Percentiles rank a stretch among this genome's conserved stretches.
These are phyloP conservation scores for Anarhynchus alexandrinus DNA, from an alignment of 2,113 vertebrate genomes.

Conservation along the genomic window DNA sequence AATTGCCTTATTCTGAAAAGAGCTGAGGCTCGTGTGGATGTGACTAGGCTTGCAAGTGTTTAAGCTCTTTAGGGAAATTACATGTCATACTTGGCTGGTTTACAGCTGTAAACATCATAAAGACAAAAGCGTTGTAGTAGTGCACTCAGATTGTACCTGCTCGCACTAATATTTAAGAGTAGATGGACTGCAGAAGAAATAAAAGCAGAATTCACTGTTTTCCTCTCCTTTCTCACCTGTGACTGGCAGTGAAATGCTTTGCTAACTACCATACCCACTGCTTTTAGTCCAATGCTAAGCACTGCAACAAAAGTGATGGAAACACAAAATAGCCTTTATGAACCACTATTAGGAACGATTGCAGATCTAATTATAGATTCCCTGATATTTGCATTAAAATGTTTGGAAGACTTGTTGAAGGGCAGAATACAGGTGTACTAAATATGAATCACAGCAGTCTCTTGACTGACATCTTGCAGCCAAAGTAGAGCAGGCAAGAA, in stretches of 20 bases:
- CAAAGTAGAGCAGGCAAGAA: neutral
- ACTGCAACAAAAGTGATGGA: neutral
- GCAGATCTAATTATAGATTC: neutral
- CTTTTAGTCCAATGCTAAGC: neutral
- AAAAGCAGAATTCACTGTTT: neutral
- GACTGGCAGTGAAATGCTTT: neutral
- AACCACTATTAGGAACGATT: neutral
- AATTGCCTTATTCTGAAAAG: neutral
- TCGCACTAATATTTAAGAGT: neutral
- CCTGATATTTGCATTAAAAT: neutral
- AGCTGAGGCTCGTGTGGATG: neutral
- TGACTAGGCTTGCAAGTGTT: slow-evolving; percentile 16
- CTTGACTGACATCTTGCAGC: neutral
- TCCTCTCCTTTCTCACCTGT: neutral
- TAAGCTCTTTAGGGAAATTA: slow-evolving; percentile 7
- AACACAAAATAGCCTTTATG: neutral
- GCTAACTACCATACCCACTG: neutral
- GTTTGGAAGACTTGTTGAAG: neutral
- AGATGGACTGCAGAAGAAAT: neutral
- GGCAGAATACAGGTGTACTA: neutral
- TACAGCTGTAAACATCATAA: slow-evolving; percentile 20
- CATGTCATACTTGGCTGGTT: neutral
- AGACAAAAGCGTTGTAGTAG: neutral
- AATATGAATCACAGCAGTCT: neutral
- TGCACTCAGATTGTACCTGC: neutral